Conservation (phyloP, 2,113 vertebrate species). For the Sinocyclocheilus anophthalmus region DNA sequence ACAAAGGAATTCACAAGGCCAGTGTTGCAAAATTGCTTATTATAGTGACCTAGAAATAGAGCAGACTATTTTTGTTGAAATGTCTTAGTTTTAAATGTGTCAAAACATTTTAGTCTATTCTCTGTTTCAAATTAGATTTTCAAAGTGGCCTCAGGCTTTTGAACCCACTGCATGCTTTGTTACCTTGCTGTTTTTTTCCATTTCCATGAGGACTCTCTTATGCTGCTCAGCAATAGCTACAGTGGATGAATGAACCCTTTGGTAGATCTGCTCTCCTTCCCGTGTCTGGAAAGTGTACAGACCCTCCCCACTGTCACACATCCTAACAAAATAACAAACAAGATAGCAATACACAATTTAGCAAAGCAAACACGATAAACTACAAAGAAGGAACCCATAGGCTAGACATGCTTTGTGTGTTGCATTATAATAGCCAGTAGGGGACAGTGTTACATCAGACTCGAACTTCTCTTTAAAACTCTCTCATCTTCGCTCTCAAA, state of each 20-base stretch:
- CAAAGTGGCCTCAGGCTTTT: neutral
- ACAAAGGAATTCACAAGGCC: neutral
- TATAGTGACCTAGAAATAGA: neutral
- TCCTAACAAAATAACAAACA: conserved; percentile 72
- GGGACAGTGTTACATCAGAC: conserved; percentile 44
- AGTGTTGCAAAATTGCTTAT: neutral
- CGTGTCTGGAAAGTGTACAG: conserved; percentile 97
- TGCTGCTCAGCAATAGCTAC: conserved; percentile 94
- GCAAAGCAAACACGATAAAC: neutral
- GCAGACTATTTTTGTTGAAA: neutral
- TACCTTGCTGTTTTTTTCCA: conserved; percentile 93
- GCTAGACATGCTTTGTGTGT: conserved; percentile 9
- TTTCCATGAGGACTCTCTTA: conserved; percentile 90
- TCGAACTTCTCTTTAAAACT: neutral
- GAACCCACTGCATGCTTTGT: conserved; percentile 55
- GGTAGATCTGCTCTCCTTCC: conserved; percentile 96
- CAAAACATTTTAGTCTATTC: neutral
- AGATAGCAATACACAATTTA: neutral
- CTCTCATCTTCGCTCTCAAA: conserved; percentile 49
- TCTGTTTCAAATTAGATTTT: neutral
- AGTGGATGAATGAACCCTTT: conserved; percentile 91
- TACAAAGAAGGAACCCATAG: neutral
- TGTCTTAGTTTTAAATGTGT: neutral
- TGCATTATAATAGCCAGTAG: conserved; percentile 45
- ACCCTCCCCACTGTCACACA: conserved; percentile 93